Percentiles rank a stretch among this genome's conserved stretches.
These are phyloP conservation scores for Cebus imitator DNA, from an alignment of 2,113 vertebrate genomes.

Conservation along the genomic window DNA sequence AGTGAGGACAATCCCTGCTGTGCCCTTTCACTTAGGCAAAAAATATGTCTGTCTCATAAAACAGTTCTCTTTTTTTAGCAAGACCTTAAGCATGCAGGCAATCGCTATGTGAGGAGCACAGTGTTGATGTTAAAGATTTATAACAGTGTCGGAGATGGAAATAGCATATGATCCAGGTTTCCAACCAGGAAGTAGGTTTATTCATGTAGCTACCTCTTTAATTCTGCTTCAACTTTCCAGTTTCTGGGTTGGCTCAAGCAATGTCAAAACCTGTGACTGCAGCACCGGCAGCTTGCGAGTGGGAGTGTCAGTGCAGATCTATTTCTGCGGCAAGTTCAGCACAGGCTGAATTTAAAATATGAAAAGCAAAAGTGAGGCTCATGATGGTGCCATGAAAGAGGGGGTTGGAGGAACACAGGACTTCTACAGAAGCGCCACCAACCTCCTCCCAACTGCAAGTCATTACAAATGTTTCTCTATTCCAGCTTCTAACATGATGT, in stretches of 20 bases:
- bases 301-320: slow-evolving; percentile 59
- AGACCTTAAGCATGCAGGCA: not conserved
- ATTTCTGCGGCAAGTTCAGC: slow-evolving; percentile 64
- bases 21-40: not conserved
- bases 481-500: slow-evolving; percentile 19
- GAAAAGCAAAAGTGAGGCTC: slow-evolving; percentile 57
- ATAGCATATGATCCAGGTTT: slow-evolving; percentile 26
- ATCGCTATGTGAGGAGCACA: not conserved
- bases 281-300: slow-evolving; percentile 41
- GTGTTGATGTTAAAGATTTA: slow-evolving; percentile 15
- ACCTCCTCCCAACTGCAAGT: slow-evolving; percentile 46
- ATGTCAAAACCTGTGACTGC: not conserved
- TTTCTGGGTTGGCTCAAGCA: slow-evolving; percentile 45
- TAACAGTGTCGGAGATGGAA: not conserved
- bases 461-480: slow-evolving; percentile 62
- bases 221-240: slow-evolving; percentile 47
- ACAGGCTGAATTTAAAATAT: slow-evolving; percentile 61
- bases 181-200: slow-evolving; percentile 27
- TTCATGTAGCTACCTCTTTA: slow-evolving; percentile 12
- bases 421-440: slow-evolving; percentile 7
- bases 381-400: not conserved
- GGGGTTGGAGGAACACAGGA: not conserved
- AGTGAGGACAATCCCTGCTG: not conserved
- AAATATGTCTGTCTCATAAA: not conserved
- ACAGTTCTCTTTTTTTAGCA: not conserved